Conservation (phyloP, 2,888 invertebrate genomes). For the Schizotus pectinicornis region DNA sequence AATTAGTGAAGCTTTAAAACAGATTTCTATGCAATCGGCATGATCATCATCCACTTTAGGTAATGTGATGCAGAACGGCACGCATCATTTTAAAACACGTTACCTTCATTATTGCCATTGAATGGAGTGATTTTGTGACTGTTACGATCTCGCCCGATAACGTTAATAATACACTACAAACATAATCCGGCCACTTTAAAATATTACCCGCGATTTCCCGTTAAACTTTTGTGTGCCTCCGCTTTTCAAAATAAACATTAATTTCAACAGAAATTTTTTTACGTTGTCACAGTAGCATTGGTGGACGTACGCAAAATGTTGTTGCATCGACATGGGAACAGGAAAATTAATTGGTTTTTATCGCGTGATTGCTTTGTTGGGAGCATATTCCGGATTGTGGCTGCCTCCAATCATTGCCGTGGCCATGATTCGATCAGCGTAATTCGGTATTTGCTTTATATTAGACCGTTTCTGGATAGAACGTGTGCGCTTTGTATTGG, state of each 20-base stretch:
- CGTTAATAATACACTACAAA: constrained; percentile 35
- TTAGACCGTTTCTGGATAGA: constrained; percentile 28
- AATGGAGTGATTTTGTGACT: constrained; percentile 42
- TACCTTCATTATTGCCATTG: constrained; percentile 43
- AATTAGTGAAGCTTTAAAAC: constrained; percentile 46
- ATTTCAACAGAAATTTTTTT: not conserved
- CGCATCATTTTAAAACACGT: constrained; percentile 40
- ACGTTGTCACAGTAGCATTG: not conserved
- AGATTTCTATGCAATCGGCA: constrained; percentile 47
- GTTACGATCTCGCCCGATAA: constrained; percentile 37
- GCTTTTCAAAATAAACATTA: not conserved
- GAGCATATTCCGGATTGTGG: constrained; percentile 26
- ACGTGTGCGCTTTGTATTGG: constrained; percentile 20
- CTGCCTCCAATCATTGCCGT: constrained; percentile 33
- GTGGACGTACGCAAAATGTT: constrained; percentile 5
- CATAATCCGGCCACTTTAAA: constrained; percentile 12
- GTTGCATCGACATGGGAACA: constrained; percentile 9
- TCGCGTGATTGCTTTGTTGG: constrained; percentile 34
- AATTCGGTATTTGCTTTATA: constrained; percentile 29
- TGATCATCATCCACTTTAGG: constrained; percentile 46
- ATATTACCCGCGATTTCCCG: constrained; percentile 10
- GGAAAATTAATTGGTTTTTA: constrained; percentile 37
- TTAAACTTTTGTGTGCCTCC: too few relatives aligned
- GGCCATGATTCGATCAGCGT: constrained; percentile 32
- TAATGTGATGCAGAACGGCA: constrained; percentile 45